Percentiles rank a stretch among this genome's conserved stretches.
These are phyloP conservation scores for Illadopsis cleaveri DNA, from an alignment of 2,113 vertebrate species.

Conservation along the genomic window DNA sequence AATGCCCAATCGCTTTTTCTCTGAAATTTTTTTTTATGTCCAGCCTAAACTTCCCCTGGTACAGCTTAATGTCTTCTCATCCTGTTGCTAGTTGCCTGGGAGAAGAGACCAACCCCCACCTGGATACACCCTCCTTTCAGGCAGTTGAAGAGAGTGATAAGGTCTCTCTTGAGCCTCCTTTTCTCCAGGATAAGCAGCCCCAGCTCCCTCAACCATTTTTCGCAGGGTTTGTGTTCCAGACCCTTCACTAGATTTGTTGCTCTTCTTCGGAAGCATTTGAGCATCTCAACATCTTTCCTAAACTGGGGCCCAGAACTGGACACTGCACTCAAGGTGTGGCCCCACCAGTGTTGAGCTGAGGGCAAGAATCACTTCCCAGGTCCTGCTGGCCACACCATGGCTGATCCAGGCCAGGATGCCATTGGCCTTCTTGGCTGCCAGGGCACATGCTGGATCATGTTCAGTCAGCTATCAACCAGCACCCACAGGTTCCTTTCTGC, in stretches of 20 bases:
- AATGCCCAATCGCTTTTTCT: not conserved
- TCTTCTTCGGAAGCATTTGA: accelerated
- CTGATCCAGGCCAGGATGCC: not conserved
- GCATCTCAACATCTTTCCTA: not conserved
- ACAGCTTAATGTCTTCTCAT: not conserved
- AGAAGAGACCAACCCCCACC: accelerated
- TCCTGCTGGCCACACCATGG: not conserved
- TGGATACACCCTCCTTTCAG: not conserved
- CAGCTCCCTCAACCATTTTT: not conserved
- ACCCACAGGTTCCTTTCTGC: not conserved
- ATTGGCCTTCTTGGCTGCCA: not conserved
- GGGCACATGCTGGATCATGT: not conserved
- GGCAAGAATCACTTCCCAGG: not conserved
- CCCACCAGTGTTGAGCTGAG: not conserved
- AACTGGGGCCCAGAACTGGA: not conserved
- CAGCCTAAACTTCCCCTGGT: not conserved
- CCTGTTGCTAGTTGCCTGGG: not conserved
- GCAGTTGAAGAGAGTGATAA: not conserved
- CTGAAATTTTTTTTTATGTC: not conserved
- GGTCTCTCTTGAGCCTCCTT: not conserved
- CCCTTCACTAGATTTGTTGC: too few species aligned
- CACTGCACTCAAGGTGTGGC: not conserved
- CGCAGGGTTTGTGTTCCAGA: not conserved
- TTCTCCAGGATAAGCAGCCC: not conserved
- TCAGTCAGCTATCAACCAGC: accelerated